These are phyloP conservation scores for Capromys pilorides DNA, from an alignment of 2,797 vertebrate species.

Conservation along the genomic window DNA sequence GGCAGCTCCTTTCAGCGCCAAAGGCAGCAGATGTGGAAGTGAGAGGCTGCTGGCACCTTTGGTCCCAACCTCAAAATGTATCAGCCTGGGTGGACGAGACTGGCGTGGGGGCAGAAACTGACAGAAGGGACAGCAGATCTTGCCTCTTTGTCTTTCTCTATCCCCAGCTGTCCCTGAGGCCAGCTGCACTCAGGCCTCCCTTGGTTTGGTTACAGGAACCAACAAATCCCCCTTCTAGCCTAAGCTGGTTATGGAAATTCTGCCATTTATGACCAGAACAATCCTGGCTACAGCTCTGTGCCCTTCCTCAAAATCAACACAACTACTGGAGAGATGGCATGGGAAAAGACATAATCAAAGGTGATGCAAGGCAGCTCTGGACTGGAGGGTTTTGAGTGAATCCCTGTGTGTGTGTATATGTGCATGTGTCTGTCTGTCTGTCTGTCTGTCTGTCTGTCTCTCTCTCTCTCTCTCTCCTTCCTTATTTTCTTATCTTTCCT, in stretches of 20 bases:
- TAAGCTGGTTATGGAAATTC: not conserved
- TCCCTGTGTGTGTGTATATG: not conserved
- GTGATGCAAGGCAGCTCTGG: not conserved
- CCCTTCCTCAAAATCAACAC: not conserved
- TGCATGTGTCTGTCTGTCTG: too few relatives aligned
- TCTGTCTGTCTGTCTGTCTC: not conserved
- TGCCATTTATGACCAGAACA: not conserved
- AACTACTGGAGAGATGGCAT: not conserved
- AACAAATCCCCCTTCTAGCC: not conserved
- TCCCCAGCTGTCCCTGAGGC: not conserved
- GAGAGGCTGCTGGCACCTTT: not conserved
- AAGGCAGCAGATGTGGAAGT: not conserved
- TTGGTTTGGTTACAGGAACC: slow-evolving; percentile 17
- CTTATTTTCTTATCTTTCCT: not conserved
- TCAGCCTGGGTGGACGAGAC: not conserved
- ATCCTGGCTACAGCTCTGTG: not conserved
- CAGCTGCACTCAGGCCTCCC: not conserved
- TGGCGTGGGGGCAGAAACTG: not conserved
- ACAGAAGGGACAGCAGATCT: not conserved
- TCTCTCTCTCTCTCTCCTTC: too few relatives aligned
- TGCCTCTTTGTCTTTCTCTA: not conserved
- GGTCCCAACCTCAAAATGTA: not conserved
- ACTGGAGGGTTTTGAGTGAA: not conserved
- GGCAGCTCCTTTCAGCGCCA: not conserved
- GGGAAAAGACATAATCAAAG: not conserved